Evolutionary conservation across 2,113 vertebrate genomes (phyloP), one percentile per base, ranked within the genome.

Genomic region (Thinocorus orbignyianus): DNA sequence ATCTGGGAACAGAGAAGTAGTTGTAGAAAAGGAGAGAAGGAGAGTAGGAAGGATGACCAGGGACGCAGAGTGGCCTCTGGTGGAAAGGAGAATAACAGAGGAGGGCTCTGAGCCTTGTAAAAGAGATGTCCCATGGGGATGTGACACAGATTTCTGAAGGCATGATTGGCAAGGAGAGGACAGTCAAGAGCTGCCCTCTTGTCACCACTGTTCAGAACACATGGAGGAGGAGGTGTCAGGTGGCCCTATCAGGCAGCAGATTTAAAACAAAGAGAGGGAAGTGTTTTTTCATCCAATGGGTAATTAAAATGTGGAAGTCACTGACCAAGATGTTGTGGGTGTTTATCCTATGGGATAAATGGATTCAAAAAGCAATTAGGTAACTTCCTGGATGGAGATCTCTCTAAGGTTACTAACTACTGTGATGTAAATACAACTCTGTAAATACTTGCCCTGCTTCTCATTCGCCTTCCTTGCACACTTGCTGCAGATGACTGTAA

Each of bases 331-430:
- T 95, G 86, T 60, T 93, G 89, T 79, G 93, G 89, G 61, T 81
- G 95, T 93, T 97, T 74, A 81, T 93, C 93, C 93, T 93, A 22
- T 84, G 91, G 92, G 94, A 96, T 91, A 93, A 96, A 95, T 96
- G 94, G 86, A 93, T 95, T 93, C 91, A n/a, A 79, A 95, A 81
- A 95, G 86, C 95, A 89, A 92, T 97, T 96, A 95, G 92, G 20
- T 73, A 60, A 79, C 90, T 97, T 96, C 95, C 96, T 95, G 95
- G 91, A 93, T 78, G 86, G 42, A 83, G 88, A 88, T 77, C 46
- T 94, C 88, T 83, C 71, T 31, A 80, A 96, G 83, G 91, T 91
- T 86, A 84, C 95, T 95, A 96, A 89, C 37, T 26, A 71, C 83
- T 37, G 65, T 81, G 95, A 89, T 91, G 81, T 74, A 95, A 97